These are phyloP conservation scores for Sepiola atlantica DNA, from an alignment of 2,888 invertebrate genomes.

Conservation along the genomic window DNA sequence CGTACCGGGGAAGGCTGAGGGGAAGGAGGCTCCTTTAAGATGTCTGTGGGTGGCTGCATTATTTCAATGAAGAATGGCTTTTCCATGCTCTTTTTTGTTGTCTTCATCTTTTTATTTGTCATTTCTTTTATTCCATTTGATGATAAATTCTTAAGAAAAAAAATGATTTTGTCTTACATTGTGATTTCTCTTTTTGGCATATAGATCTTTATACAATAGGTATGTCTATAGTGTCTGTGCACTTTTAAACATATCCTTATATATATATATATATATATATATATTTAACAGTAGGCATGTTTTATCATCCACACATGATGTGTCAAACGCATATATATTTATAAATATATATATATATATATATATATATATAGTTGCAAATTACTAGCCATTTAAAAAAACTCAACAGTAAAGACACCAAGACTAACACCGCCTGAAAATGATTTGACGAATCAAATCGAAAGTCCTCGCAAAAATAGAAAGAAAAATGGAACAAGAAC, in stretches of 20 bases:
- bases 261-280: neutral
- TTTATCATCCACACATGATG: too few species aligned
- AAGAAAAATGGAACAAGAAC: too few species aligned
- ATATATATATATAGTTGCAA: too few species aligned
- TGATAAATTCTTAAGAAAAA: neutral
- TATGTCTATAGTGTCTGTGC: neutral
- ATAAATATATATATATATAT: too few species aligned
- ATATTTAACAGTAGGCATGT: neutral
- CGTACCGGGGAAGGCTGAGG: too few species aligned
- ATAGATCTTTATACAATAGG: neutral
- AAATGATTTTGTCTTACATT: neutral
- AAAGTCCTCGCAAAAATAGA: too few species aligned
- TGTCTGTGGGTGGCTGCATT: slow-evolving; percentile 32
- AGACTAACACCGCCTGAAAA: too few species aligned
- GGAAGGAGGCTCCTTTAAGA: neutral
- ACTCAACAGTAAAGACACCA: too few species aligned
- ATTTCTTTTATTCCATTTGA: neutral
- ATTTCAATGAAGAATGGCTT: neutral
- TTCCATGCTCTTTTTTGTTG: neutral
- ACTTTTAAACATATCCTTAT: too few species aligned
- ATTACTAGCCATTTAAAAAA: too few species aligned
- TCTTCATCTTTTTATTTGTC: neutral
- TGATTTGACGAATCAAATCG: too few species aligned
- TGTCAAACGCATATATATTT: too few species aligned
- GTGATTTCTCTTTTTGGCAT: neutral